Evolutionary conservation across 2,888 invertebrate genomes (phyloP), one percentile per base, ranked within the genome.

Genomic region (Cheilosia scutellata): DNA sequence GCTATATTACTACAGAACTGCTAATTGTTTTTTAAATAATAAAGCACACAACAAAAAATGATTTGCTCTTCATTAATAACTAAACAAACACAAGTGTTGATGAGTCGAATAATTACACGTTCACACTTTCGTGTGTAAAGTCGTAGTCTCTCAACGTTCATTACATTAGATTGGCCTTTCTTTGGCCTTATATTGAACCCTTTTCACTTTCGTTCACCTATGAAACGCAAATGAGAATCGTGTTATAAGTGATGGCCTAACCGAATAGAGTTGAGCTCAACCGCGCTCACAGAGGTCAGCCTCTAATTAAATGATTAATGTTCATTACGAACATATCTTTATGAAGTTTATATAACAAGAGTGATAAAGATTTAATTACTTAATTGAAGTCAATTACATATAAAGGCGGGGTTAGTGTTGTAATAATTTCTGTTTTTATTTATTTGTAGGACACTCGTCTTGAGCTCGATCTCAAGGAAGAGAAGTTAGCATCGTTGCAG

Each of bases 381-480:
- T 74, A 78, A 87, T 77, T 77, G 68, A 33, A 74, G 40, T 51
- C 31, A 80, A 80, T 80, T 75, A n/a, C n/a, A n/a, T n/a, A 53
- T 44, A n/a, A 7, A 27, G 55, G 29, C 33, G 44, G 60, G 51
- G 25, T 31, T 13, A 5, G 44, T 55, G 20, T 70, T 57, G 6
- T 57, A 7, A 13, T 33, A 66, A 13, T 20, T 49, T n/a, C 9
- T 16, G 40, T 16, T 40, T 58, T 47, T 6, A 0, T 16, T n/a
- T 47, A 5, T n/a, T 40, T 55, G 20, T 91, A 98, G 97, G 97
- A 97, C 92, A 94, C 96, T 89, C 96, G 96, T 90, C 93, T 98
- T 90, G 98, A 98, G 92, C 93, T 97, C 88, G 98, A 98, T 92
- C 93, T 97, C 90, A 97, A 97, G 92, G 96, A 97, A 89, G 98